phyloP scores from a whole-genome alignment of 2,888 invertebrate genomes.

The Heliconius ismenius region DNA sequence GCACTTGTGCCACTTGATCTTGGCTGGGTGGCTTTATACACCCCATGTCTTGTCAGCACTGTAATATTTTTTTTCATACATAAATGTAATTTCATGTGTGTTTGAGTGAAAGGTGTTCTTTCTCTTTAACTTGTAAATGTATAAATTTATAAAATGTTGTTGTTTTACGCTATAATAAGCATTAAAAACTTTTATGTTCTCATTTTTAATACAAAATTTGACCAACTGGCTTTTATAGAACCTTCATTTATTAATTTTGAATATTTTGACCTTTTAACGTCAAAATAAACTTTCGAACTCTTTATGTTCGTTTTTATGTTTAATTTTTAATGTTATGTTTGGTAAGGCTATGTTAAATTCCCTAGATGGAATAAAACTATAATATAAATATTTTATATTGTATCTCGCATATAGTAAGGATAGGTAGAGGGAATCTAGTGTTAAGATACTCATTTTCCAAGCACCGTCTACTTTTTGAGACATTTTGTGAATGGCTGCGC shows the following conservation, averaged over 20 bases:
- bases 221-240: background rate
- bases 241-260: background rate
- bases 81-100: background rate
- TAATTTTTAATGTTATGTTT: background rate
- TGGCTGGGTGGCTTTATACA: background rate
- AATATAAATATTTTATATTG: no score
- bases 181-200: background rate
- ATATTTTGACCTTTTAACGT: background rate
- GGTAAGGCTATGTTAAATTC: background rate
- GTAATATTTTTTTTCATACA: background rate
- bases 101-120: conserved; percentile 1
- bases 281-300: background rate
- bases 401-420: no score
- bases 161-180: background rate
- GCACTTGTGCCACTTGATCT: background rate
- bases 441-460: no score
- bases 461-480: no score
- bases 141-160: background rate
- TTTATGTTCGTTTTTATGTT: background rate
- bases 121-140: background rate
- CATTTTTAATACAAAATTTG: background rate
- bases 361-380: background rate
- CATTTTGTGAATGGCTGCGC: no score
- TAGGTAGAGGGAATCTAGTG: no score
- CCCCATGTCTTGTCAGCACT: background rate